A percentile compares a stretch with the other conserved stretches of the same genome.
Evolutionary conservation across 2,113 vertebrate species (phyloP).

Genomic region (Perccottus glenii): DNA sequence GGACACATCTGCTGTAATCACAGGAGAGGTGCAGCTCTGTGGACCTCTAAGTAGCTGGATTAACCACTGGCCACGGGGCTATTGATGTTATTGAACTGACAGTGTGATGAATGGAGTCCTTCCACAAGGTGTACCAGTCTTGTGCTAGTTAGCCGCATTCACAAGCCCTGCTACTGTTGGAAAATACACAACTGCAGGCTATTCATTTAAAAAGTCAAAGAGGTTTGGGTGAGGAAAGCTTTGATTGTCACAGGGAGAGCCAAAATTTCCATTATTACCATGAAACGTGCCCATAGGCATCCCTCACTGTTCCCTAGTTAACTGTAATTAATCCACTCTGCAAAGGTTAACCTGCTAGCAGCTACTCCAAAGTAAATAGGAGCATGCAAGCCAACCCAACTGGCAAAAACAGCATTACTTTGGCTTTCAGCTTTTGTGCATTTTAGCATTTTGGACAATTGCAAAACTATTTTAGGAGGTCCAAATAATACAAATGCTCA

Average conservation of each 20-base stretch:
- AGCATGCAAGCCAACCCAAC: background rate
- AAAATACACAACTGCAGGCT: conserved; percentile 23
- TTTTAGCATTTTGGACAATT: background rate
- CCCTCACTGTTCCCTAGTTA: conserved; percentile 23
- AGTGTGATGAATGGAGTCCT: conserved; percentile 70
- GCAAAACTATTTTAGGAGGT: no score
- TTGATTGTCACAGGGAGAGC: conserved; percentile 45
- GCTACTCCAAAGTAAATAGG: conserved; percentile 7
- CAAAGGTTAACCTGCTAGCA: conserved; percentile 27
- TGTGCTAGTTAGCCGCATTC: conserved; percentile 31
- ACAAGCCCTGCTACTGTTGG: conserved; percentile 11
- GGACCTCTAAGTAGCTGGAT: conserved; percentile 68
- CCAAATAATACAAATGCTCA: no score
- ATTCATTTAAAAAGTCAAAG: conserved; percentile 43
- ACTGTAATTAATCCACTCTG: conserved; percentile 33
- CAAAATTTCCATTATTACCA: conserved; percentile 42
- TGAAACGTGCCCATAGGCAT: conserved; percentile 30
- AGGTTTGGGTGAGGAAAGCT: conserved; percentile 28
- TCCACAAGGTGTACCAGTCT: conserved; percentile 43
- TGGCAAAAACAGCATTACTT: background rate
- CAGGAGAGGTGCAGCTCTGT: conserved; percentile 52
- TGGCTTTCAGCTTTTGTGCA: no score
- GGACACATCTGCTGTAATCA: conserved; percentile 65
- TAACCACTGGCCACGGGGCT: conserved; percentile 66
- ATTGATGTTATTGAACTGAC: conserved; percentile 72